Evolutionary conservation across 1,140 invertebrate species (phyloP), one percentile per base, ranked within the genome.

Genomic region (Leptopilina clavipes): DNA sequence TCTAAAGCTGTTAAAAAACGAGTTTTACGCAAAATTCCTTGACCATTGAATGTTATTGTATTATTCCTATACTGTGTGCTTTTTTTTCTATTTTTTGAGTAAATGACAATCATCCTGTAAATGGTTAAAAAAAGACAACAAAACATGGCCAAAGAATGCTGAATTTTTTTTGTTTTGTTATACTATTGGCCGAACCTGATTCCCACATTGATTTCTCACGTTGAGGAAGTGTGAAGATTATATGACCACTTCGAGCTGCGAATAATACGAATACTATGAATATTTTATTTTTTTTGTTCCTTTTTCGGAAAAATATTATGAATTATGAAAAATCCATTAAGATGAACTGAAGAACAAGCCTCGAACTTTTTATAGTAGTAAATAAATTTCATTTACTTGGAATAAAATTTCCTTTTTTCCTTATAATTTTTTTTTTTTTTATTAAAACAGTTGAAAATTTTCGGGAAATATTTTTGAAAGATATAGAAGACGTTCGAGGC

Each of bases 151-250:
- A 82, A 83, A 83, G 75, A 79, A 85, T 81, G 81, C 81, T 81
- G 81, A 83, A 77, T 76, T 80, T 52, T n/a, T 52, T 48, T 12
- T 48, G n/a, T n/a, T n/a, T n/a, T n/a, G n/a, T 80, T 80, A 81
- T 78, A 82, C 82, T 80, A 71, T 79, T 76, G 85, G 78, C 86
- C 87, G 85, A 88, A 89, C 87, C 87, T 88, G 87, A 84, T 76
- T 82, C 86, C 87, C 87, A 87, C 84, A 86, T 84, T 86, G 84
- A 85, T 88, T 85, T 89, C 87, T 89, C 86, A 85, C 84, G 86
- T 76, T 82, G 81, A 82, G 87, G 86, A 80, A 88, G 84, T 83
- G 86, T 85, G 84, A 86, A 88, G 83, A 86, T 84, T 86, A 86
- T 83, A 80, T 88, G 84, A 86, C 87, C 87, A 76, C 84, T 85